Evolutionary conservation across 1,140 invertebrate species (phyloP), one percentile per base, ranked within the genome.

Genomic region (Himalopsyche phryganea): DNA sequence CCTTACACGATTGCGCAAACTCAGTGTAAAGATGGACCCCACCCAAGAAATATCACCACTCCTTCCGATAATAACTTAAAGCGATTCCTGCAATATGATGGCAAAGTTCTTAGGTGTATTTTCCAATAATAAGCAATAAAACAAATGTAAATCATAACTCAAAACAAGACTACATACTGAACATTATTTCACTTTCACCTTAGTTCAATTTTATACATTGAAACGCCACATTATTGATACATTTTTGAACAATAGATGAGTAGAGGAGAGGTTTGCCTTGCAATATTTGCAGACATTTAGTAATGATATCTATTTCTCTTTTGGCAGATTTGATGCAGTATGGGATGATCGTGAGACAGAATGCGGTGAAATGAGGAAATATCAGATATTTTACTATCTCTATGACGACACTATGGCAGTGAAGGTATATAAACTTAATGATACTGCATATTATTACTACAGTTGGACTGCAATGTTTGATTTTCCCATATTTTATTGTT

Each of bases 381-480:
- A 84, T 66, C 80, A 81, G 53, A 71, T 91, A 51, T 69, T 85
- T 66, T 94, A 91, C 71, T 92, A 88, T 69, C 73, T 94, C 10
- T 81, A 82, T 41, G 89, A 94, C 69, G 88, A 94, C 67, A 90
- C 85, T 0, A 80, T 94, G 45, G 82, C 89, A 57, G 76, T 95
- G 1, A 81, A 85, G 71, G 76, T 77, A 66, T 47, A 17, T 9
- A 23, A 23, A 2, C 32, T 9, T 48, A 13, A 10, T 18, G 6
- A 14, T 9, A 46, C 9, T 11, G 42, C 13, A 6, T 52, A 41
- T 42, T 49, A 49, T 42, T 41, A 13, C 10, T 7, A 56, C 23
- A 14, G 4, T 28, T n/a, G n/a, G n/a, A n/a, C n/a, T n/a, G n/a
- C n/a, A n/a, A n/a, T n/a, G n/a, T n/a, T n/a, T n/a, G n/a, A n/a